Conservation (phyloP, 1,140 invertebrate genomes). For the Dendrolimus kikuchii region DNA sequence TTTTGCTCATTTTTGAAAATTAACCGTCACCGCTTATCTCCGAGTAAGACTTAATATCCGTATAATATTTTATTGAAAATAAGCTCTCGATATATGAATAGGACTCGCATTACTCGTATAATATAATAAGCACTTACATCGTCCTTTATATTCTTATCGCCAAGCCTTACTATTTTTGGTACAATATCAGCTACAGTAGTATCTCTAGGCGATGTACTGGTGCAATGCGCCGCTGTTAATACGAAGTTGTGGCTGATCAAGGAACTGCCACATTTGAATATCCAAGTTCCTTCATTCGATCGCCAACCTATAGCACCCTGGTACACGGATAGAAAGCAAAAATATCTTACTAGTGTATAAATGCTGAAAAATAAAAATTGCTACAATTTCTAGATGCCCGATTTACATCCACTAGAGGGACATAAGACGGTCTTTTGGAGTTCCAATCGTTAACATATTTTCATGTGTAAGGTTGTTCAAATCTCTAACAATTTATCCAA, state of each 20-base stretch:
- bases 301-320: constrained; percentile 24
- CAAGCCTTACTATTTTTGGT: constrained; percentile 37
- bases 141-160: constrained; percentile 27
- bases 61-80: too few relatives aligned
- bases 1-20: too few relatives aligned
- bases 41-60: too few relatives aligned
- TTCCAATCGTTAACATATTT: too few relatives aligned
- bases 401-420: too few relatives aligned
- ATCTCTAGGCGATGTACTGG: constrained; percentile 15
- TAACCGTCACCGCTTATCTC: too few relatives aligned
- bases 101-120: constrained; percentile 1
- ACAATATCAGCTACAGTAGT: constrained; percentile 16
- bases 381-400: too few relatives aligned
- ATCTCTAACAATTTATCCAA: too few relatives aligned
- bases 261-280: constrained; percentile 38
- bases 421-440: too few relatives aligned
- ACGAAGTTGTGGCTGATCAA: constrained; percentile 35
- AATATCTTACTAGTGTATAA: neutral
- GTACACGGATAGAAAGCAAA: neutral
- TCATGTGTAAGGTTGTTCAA: too few relatives aligned
- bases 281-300: constrained; percentile 21
- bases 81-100: neutral
- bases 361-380: too few relatives aligned
- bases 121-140: constrained; percentile 15
- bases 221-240: constrained; percentile 40